A percentile compares a stretch with the other conserved stretches of the same genome.
Conservation (phyloP, 2,888 invertebrate species). For the Spisula solida region DNA sequence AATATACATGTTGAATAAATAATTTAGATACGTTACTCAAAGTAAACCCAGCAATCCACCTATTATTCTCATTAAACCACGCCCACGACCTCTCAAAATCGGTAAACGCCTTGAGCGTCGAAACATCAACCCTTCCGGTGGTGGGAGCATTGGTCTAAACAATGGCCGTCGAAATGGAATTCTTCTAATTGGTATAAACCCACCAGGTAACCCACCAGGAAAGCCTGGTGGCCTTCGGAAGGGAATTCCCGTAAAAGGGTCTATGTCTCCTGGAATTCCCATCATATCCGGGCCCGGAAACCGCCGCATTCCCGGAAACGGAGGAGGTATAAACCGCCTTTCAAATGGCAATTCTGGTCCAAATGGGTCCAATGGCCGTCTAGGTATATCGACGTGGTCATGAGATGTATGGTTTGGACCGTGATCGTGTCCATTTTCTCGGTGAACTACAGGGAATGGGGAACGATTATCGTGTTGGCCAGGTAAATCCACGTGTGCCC, state of each 20-base stretch:
- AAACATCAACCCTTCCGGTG: background rate
- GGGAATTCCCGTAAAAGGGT: background rate
- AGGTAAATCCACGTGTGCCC: slow-evolving; percentile 27
- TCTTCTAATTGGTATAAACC: background rate
- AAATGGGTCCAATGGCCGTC: background rate
- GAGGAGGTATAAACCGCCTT: background rate
- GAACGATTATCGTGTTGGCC: slow-evolving; percentile 25
- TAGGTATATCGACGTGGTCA: background rate
- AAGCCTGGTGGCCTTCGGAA: background rate
- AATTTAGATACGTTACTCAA: too few species aligned
- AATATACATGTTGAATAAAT: too few species aligned
- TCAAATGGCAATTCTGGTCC: background rate
- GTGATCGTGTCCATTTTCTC: slow-evolving; percentile 25
- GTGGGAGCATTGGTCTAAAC: background rate
- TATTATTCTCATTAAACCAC: background rate
- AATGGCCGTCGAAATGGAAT: background rate
- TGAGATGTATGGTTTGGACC: background rate
- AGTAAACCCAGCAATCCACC: background rate
- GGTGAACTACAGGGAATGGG: slow-evolving; percentile 30
- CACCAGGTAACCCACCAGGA: background rate
- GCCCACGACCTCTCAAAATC: background rate
- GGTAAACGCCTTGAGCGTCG: background rate
- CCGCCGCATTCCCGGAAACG: background rate
- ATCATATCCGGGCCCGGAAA: background rate
- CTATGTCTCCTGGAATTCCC: background rate